A percentile compares a stretch with the other conserved stretches of the same genome.
phyloP scores from a whole-genome alignment of 2,888 invertebrate species.

The Hypomecis punctinalis region DNA sequence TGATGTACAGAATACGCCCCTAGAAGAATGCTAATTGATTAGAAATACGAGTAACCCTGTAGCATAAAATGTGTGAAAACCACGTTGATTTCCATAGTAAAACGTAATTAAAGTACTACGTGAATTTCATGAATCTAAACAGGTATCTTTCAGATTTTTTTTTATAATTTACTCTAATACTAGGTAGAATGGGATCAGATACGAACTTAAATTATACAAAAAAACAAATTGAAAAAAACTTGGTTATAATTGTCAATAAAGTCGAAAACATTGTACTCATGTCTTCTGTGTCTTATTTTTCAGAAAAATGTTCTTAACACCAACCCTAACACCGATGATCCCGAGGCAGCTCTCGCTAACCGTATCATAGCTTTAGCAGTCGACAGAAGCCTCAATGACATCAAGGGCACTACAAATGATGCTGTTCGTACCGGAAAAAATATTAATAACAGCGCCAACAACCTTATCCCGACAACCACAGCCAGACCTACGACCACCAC shows the following conservation, averaged over 20 bases:
- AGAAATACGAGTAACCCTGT: too few species aligned
- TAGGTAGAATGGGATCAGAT: too few species aligned
- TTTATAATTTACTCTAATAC: too few species aligned
- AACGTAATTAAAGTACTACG: too few species aligned
- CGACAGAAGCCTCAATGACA: constrained; percentile 78
- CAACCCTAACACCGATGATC: constrained; percentile 68
- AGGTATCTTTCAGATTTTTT: too few species aligned
- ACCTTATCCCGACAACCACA: constrained; percentile 56
- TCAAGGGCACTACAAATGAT: constrained; percentile 62
- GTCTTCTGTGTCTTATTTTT: constrained; percentile 43
- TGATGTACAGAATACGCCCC: too few species aligned
- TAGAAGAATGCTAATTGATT: too few species aligned
- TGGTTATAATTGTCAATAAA: background rate
- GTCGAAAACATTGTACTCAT: too few species aligned
- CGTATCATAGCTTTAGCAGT: constrained; percentile 84
- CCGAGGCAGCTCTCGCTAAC: constrained; percentile 80
- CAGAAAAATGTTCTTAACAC: constrained; percentile 79
- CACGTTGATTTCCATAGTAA: too few species aligned
- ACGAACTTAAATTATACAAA: background rate
- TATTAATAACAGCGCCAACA: constrained; percentile 57
- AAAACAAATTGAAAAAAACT: background rate
- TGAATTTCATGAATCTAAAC: too few species aligned
- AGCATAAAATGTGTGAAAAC: too few species aligned
- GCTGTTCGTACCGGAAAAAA: constrained; percentile 65
- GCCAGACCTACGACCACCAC: constrained; percentile 56